Conservation (phyloP, 2,113 vertebrate genomes). For the Ptychochromis oligacanthus region DNA sequence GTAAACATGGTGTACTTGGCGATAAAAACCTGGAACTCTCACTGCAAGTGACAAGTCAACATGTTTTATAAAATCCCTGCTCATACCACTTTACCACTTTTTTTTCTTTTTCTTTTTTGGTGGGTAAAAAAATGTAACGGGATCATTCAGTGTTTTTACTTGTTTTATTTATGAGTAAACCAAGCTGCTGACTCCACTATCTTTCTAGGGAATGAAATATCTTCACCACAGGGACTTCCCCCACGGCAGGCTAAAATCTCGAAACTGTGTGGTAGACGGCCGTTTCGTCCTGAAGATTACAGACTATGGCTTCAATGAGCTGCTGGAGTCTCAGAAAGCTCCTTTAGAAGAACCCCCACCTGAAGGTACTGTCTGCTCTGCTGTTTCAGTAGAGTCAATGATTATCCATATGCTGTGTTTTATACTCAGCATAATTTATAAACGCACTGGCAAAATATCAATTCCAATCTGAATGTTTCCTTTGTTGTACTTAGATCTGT, state of each 20-base stretch:
- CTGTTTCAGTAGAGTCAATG: not conserved
- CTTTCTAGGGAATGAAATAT: constrained; percentile 90
- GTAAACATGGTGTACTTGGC: constrained; percentile 54
- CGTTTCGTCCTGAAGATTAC: constrained; percentile 93
- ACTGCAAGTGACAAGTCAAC: not conserved
- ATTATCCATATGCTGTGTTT: not conserved
- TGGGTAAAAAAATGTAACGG: not conserved
- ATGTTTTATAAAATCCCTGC: not conserved
- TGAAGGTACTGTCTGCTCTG: constrained; percentile 79
- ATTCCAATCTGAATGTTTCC: not conserved
- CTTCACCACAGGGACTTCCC: constrained; percentile 88
- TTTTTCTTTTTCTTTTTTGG: not conserved
- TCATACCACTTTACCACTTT: not conserved
- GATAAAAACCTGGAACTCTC: not conserved
- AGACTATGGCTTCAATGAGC: constrained; percentile 88
- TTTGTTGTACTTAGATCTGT: constrained; percentile 81
- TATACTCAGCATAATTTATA: not conserved
- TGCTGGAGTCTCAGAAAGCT: constrained; percentile 86
- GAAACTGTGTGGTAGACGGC: constrained; percentile 92
- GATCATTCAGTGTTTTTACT: not conserved
- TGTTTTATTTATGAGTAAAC: not conserved
- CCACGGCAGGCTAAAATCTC: constrained; percentile 90
- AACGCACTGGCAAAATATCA: not conserved
- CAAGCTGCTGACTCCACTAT: constrained; percentile 3
- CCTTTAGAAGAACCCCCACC: constrained; percentile 72